Conservation (phyloP, 2,888 invertebrate genomes). For the Lithophane leautieri region DNA sequence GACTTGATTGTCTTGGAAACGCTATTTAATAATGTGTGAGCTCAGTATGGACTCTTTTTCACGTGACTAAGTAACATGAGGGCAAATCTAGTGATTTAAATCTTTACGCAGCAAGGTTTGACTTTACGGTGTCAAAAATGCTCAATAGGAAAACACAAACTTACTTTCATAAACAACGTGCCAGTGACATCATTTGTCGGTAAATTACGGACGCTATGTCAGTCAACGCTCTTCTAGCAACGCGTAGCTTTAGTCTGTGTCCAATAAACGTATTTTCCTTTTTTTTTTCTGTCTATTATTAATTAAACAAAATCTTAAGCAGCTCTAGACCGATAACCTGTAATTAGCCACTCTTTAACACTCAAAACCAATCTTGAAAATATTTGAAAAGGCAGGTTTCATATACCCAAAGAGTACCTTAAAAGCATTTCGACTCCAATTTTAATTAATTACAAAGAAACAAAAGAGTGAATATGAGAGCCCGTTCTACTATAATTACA, state of each 20-base stretch:
- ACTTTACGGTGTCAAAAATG: too few species aligned
- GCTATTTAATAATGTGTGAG: too few species aligned
- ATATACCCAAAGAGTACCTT: slow-evolving; percentile 16
- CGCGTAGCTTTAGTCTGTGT: neutral
- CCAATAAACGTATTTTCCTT: neutral
- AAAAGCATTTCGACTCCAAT: slow-evolving; percentile 18
- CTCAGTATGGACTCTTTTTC: too few species aligned
- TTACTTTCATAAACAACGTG: too few species aligned
- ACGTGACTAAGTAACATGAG: too few species aligned
- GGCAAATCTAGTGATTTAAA: too few species aligned
- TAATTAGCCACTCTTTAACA: slow-evolving; percentile 20
- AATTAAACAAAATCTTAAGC: neutral
- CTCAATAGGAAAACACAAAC: too few species aligned
- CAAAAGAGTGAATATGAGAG: slow-evolving; percentile 69
- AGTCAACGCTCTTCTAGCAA: too few species aligned
- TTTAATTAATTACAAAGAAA: slow-evolving; percentile 67
- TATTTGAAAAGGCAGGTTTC: slow-evolving; percentile 28
- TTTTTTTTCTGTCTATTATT: neutral
- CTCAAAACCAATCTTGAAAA: slow-evolving; percentile 1
- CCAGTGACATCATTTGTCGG: too few species aligned
- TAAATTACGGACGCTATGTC: too few species aligned
- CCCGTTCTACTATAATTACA: slow-evolving; percentile 73
- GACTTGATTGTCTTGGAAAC: too few species aligned
- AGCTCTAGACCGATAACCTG: neutral
- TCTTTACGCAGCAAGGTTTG: too few species aligned